Conservation (phyloP, 2,113 vertebrate species). For the Chlorodrepanis virens region DNA sequence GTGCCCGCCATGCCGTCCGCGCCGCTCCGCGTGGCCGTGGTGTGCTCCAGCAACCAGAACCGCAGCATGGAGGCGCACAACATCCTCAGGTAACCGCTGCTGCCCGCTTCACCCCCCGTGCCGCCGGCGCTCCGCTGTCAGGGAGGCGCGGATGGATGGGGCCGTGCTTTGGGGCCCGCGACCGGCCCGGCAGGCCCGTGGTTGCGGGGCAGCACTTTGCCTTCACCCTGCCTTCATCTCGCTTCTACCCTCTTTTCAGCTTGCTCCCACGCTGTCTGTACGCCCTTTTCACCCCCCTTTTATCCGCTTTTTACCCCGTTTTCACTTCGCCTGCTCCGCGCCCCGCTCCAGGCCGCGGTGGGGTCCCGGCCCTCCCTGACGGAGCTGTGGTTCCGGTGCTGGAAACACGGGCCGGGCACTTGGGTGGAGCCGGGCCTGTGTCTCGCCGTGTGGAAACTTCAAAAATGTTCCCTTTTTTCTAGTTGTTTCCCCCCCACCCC, state of each 20-base stretch:
- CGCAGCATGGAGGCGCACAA: constrained; percentile 99
- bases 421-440: background rate
- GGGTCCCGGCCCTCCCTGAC: background rate
- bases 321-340: fast-evolving
- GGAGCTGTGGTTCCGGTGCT: background rate
- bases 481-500: fast-evolving
- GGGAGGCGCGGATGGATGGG: background rate
- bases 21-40: constrained; percentile 91
- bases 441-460: background rate
- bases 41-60: constrained; percentile 99
- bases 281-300: fast-evolving
- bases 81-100: constrained; percentile 92
- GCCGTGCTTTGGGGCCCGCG: background rate
- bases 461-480: fast-evolving
- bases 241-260: background rate
- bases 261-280: fast-evolving
- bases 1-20: constrained; percentile 79
- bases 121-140: background rate
- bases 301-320: fast-evolving
- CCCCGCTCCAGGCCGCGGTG: background rate
- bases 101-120: background rate
- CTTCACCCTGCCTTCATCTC: background rate
- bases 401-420: background rate
- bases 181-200: background rate
- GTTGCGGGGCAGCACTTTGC: background rate